Conservation (phyloP, 2,888 invertebrate species). For the Megaustenia siamemsis region DNA sequence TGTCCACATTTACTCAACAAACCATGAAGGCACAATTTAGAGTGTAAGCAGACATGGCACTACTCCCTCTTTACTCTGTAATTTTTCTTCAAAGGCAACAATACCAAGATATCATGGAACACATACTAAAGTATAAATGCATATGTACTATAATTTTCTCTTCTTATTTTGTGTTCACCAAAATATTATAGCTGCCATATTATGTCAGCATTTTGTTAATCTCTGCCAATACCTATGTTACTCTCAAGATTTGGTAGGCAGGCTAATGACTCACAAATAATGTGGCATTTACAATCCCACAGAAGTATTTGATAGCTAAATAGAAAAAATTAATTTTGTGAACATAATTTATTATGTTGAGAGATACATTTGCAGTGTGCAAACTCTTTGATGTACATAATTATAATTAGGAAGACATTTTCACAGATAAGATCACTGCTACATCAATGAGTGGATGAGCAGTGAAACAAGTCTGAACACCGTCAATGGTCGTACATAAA, state of each 20-base stretch:
- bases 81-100: slow-evolving; percentile 22
- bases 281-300: too few species aligned
- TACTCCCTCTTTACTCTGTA: not conserved
- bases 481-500: not conserved
- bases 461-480: not conserved
- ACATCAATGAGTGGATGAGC: not conserved
- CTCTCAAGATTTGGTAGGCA: too few species aligned
- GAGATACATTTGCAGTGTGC: not conserved
- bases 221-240: not conserved
- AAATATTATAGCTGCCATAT: not conserved
- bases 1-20: not conserved
- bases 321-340: too few species aligned
- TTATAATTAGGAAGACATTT: slow-evolving; percentile 29
- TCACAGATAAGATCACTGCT: not conserved
- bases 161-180: not conserved
- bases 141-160: too few species aligned
- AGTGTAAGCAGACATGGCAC: slow-evolving; percentile 21
- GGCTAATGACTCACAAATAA: too few species aligned
- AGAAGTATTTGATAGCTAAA: too few species aligned
- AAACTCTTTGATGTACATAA: not conserved
- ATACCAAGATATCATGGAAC: not conserved
- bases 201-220: not conserved
- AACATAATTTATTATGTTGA: too few species aligned
- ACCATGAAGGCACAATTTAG: slow-evolving; percentile 30
- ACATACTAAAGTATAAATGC: too few species aligned